Percentiles rank a stretch among this genome's conserved stretches.
These are phyloP conservation scores for Netelia melanura DNA, from an alignment of 2,888 invertebrate species.

Conservation along the genomic window DNA sequence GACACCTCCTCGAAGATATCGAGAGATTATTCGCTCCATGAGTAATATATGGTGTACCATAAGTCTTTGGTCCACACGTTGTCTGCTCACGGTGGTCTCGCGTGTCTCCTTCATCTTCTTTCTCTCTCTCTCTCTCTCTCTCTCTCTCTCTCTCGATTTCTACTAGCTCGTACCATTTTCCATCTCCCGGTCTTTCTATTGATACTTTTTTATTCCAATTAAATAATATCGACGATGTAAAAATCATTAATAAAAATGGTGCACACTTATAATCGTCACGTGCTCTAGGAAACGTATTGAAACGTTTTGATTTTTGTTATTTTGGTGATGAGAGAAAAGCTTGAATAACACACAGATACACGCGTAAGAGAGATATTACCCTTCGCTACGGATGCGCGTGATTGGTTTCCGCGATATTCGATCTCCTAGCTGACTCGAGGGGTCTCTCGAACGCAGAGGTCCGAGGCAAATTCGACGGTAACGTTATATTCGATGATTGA, in stretches of 20 bases:
- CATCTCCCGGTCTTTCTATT: slow-evolving; percentile 18
- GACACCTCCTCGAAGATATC: slow-evolving; percentile 78
- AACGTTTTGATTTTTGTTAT: background rate
- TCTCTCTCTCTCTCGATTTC: slow-evolving; percentile 28
- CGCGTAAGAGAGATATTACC: too few species aligned
- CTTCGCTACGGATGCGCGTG: background rate
- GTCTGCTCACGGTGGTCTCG: slow-evolving; percentile 58
- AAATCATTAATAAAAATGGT: too few species aligned
- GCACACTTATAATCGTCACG: too few species aligned
- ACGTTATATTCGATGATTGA: slow-evolving; percentile 72
- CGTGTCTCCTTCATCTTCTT: slow-evolving; percentile 18
- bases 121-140: background rate
- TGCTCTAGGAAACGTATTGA: background rate
- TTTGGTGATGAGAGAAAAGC: too few species aligned
- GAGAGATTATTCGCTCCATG: slow-evolving; percentile 75
- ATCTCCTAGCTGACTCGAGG: background rate
- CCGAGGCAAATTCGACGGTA: slow-evolving; percentile 37
- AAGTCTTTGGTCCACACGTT: slow-evolving; percentile 49
- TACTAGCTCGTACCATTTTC: slow-evolving; percentile 34
- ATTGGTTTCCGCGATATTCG: slow-evolving; percentile 23
- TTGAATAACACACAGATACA: too few species aligned
- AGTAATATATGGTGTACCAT: slow-evolving; percentile 66
- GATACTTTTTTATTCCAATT: background rate
- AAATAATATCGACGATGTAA: background rate
- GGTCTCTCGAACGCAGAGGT: background rate